Conservation (phyloP, 1,140 invertebrate genomes). For the Drosophila lacteicornis region DNA sequence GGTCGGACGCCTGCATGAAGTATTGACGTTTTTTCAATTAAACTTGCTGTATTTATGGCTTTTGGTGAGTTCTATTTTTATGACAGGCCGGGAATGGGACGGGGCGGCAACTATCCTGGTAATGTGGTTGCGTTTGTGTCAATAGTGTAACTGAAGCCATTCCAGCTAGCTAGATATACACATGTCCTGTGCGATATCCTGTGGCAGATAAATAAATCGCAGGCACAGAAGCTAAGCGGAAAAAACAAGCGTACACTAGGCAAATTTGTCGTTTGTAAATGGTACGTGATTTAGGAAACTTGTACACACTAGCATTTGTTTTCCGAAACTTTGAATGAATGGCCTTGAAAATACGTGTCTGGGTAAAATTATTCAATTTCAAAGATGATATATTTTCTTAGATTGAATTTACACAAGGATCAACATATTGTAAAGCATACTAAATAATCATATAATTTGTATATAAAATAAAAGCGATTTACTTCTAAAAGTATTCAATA, state of each 20-base stretch:
- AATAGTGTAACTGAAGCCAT: constrained; percentile 66
- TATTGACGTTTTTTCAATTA: constrained; percentile 56
- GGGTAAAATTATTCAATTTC: too few relatives aligned
- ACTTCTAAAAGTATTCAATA: too few relatives aligned
- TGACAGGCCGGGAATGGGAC: neutral
- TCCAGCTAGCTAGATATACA: constrained; percentile 32
- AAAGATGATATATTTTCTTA: too few relatives aligned
- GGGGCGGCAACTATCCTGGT: constrained; percentile 9
- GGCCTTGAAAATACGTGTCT: too few relatives aligned
- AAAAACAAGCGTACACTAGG: constrained; percentile 35
- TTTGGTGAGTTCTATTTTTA: constrained; percentile 41
- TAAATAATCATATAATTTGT: too few relatives aligned
- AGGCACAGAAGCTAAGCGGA: constrained; percentile 30
- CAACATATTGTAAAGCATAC: too few relatives aligned
- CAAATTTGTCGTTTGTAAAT: neutral
- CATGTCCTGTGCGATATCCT: constrained; percentile 7
- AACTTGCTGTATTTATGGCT: constrained; percentile 42
- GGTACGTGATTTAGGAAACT: neutral
- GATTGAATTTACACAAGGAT: too few relatives aligned
- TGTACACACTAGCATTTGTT: too few relatives aligned
- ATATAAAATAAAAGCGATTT: too few relatives aligned
- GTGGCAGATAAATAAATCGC: constrained; percentile 45
- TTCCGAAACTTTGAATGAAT: too few relatives aligned
- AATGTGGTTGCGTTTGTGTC: constrained; percentile 50
- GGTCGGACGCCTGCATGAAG: constrained; percentile 24